Evolutionary conservation across 2,113 vertebrate genomes (phyloP), one percentile per base, ranked within the genome.

Genomic region (Dipodomys stephensi): DNA sequence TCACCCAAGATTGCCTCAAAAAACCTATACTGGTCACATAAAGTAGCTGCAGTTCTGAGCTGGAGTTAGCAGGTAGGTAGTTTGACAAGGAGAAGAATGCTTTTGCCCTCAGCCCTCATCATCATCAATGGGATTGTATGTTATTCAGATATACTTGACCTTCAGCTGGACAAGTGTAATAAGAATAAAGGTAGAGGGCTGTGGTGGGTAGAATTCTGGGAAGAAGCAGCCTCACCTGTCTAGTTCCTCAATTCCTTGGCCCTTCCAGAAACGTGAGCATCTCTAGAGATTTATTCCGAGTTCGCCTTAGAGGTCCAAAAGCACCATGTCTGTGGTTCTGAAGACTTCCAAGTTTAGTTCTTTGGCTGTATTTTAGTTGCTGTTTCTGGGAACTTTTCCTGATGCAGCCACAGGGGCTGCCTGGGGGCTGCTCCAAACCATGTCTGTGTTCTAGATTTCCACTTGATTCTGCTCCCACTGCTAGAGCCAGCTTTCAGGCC

Each of bases 221-320:
- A 72, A 89, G 46, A 73, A 90, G 30, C 39, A 35, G 30, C 64
- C 32, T 87, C 20, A 0, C 5, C 0, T 23, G 12, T 49, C 68
- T 18, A 67, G 25, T 68, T 6, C 8, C 16, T 39, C 11, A 0
- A 27, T 57, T 30, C 25, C 9, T 49, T 13, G 35, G 3, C 78
- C 49, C 3, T 4, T 0, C 35, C 35, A 71, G 69, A 46, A 4
- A 68, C 25, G 46, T 53, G 57, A 62, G 49, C 4, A 2, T n/a
- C 57, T 78, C 15, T 57, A 2, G 39, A 90, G 57, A n/a, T 32
- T 64, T 25, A 85, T 68, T 57, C 72, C 28, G 25, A 7, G 6
- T 85, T 86, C 87, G 81, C 49, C 30, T 88, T 77, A 64, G 73
- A 74, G 81, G 57, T 88, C 72, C 71, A 39, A 71, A 69, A 27